phyloP scores from a whole-genome alignment of 2,888 invertebrate genomes.

The Halocaridina rubra region DNA sequence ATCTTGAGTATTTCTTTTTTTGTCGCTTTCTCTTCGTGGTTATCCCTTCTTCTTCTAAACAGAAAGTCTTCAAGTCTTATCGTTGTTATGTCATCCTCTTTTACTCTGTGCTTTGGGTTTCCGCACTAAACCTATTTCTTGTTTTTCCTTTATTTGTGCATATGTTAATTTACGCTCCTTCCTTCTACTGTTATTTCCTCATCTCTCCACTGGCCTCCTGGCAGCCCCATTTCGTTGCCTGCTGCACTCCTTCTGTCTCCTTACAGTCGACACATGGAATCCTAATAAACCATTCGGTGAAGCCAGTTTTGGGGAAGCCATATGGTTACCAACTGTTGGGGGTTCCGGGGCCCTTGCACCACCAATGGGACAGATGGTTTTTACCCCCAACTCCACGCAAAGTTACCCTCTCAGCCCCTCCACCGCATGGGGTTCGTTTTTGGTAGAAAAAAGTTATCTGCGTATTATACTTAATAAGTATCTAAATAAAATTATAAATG shows the following conservation, averaged over 20 bases:
- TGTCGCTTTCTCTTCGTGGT: too few relatives aligned
- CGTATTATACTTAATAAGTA: too few relatives aligned
- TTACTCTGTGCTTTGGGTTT: too few relatives aligned
- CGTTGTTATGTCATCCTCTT: too few relatives aligned
- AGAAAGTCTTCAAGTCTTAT: too few relatives aligned
- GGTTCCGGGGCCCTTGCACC: neutral
- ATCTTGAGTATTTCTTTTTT: too few relatives aligned
- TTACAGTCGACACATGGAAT: slow-evolving; percentile 28
- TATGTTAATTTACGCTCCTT: neutral
- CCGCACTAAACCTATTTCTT: too few relatives aligned
- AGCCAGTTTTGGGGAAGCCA: slow-evolving; percentile 17
- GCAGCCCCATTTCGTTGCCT: neutral
- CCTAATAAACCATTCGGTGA: slow-evolving; percentile 34
- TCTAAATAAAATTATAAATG: too few relatives aligned
- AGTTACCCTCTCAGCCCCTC: too few relatives aligned
- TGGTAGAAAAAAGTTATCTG: too few relatives aligned
- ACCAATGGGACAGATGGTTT: slow-evolving; percentile 12
- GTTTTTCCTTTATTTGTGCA: neutral
- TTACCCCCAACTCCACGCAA: too few relatives aligned
- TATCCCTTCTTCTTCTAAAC: too few relatives aligned
- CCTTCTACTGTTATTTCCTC: neutral
- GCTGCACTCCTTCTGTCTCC: neutral
- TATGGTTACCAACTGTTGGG: slow-evolving; percentile 45
- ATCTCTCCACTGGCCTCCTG: neutral
- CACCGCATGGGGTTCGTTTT: neutral